Base-by-base conservation (phyloP, 1,140 invertebrate species). In the Trichomalopsis sarcophagae region DNA sequence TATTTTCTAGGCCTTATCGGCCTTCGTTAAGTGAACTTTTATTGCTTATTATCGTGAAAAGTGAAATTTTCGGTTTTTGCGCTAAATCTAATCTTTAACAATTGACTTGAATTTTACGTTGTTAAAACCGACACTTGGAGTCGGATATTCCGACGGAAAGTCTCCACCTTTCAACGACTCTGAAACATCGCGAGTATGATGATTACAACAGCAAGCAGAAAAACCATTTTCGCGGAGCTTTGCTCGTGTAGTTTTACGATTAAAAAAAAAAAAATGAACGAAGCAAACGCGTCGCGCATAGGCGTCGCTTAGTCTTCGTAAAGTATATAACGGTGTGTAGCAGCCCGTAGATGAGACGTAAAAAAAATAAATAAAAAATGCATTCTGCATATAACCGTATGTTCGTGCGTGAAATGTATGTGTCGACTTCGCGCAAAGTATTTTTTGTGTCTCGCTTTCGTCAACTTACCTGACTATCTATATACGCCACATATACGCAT, bases 391-490 rank as follows among this genome's bases (percentile, higher is more conserved):
- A 6, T 69, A n/a, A 23, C 10, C 40, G 21, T 33, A 21, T 30
- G 66, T 40, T 55, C 30, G 62, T 14, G 3, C 17, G 13, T 23
- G 9, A 68, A 6, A 62, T 7, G 17, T 30, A 17, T 69, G 30
- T 71, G 27, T 33, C 10, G 30, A 27, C 69, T 71, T 71, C 69
- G 30, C 69, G 69, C 27, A 71, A 30, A 71, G 13, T 73, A 13
- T 74, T 36, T 74, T 81, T 75, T 62, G 17, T 82, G 30, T 75
- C 36, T 68, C 62, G 36, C n/a, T 77, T 68, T 83, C 17, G 55
- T 77, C 73, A 77, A 83, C 50, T 76, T 83, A 83, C 55, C 47
- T 68, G 62, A 73, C n/a, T 66, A 75, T 21, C 17, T 44, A 17
- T 71, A 83, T 62, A 36, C 4, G 55, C 55, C 55, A n/a, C 21